Percentiles rank a stretch among this genome's conserved stretches.
Conservation (phyloP, 2,797 vertebrate genomes). For the Hoplostethus mediterraneus region DNA sequence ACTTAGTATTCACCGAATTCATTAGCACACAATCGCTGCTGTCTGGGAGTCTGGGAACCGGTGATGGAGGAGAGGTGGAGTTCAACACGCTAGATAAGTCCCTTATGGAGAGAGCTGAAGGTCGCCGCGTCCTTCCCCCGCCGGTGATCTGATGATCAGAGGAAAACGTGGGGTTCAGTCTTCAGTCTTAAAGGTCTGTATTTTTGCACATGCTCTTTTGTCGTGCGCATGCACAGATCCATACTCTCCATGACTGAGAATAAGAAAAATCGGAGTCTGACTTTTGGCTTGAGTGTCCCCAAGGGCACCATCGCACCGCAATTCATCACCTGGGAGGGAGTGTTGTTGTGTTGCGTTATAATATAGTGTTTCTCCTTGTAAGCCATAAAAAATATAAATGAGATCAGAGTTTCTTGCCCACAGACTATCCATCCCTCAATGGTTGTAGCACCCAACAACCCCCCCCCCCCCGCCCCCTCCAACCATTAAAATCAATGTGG, state of each 20-base stretch:
- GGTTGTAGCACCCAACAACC: slow-evolving; percentile 9
- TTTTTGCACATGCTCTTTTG: slow-evolving; percentile 40
- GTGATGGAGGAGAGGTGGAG: slow-evolving; percentile 76
- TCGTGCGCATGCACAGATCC: slow-evolving; percentile 30
- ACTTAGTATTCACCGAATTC: slow-evolving; percentile 85
- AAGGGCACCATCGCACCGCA: slow-evolving; percentile 29
- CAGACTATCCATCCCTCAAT: slow-evolving; percentile 62
- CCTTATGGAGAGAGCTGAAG: slow-evolving; percentile 74
- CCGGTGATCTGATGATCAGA: slow-evolving; percentile 72
- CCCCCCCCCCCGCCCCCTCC: slow-evolving; percentile 9
- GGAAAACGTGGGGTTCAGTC: slow-evolving; percentile 23
- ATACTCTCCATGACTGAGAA: background rate
- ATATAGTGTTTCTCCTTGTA: slow-evolving; percentile 67
- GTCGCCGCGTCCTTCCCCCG: slow-evolving; percentile 75
- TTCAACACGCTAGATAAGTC: slow-evolving; percentile 60
- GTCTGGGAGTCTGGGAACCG: slow-evolving; percentile 80
- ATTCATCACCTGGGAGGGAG: slow-evolving; percentile 64
- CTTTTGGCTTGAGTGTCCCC: slow-evolving; percentile 51
- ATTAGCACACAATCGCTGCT: slow-evolving; percentile 82
- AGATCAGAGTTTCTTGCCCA: slow-evolving; percentile 57
- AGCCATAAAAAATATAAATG: slow-evolving; percentile 70
- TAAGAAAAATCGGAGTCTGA: slow-evolving; percentile 31
- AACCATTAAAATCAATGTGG: slow-evolving; percentile 76
- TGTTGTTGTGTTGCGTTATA: slow-evolving; percentile 46
- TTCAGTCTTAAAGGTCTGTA: slow-evolving; percentile 36